A percentile compares a stretch with the other conserved stretches of the same genome.
phyloP scores from a whole-genome alignment of 2,113 vertebrate genomes.

The Notarius quadriscutis region DNA sequence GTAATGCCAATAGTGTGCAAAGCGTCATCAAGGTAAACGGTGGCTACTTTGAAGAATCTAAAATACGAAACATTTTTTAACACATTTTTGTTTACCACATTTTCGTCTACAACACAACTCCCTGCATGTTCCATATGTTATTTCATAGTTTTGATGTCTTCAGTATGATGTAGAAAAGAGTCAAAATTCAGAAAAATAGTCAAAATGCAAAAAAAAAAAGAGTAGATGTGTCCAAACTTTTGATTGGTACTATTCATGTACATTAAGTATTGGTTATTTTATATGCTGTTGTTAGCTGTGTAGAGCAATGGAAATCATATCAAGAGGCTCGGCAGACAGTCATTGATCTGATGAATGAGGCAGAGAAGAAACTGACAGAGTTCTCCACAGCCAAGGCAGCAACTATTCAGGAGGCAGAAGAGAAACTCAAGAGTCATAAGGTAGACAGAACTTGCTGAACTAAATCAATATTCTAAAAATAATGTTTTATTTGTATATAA shows the following conservation, averaged over 20 bases:
- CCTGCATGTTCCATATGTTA: too few relatives aligned
- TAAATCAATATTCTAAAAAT: neutral
- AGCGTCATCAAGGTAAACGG: too few relatives aligned
- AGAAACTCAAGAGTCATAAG: conserved; percentile 84
- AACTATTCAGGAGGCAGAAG: conserved; percentile 81
- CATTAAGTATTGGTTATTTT: neutral
- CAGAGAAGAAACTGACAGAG: conserved; percentile 90
- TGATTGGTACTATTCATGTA: neutral
- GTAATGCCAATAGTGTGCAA: too few relatives aligned
- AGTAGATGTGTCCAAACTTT: too few relatives aligned
- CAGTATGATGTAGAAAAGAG: too few relatives aligned
- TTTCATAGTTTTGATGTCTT: too few relatives aligned
- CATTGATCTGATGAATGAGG: conserved; percentile 90
- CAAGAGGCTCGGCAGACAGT: conserved; percentile 86
- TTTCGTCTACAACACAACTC: too few relatives aligned
- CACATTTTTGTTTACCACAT: too few relatives aligned
- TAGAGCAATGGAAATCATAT: conserved; percentile 85
- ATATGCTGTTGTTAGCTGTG: conserved; percentile 74
- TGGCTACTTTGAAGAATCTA: too few relatives aligned
- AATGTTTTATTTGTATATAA: neutral
- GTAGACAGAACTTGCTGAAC: conserved; percentile 60
- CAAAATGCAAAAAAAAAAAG: too few relatives aligned
- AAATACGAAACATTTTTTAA: too few relatives aligned
- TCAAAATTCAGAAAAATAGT: too few relatives aligned
- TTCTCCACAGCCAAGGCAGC: conserved; percentile 86